Conservation (phyloP, 2,888 invertebrate species). For the Phorcus lineatus region DNA sequence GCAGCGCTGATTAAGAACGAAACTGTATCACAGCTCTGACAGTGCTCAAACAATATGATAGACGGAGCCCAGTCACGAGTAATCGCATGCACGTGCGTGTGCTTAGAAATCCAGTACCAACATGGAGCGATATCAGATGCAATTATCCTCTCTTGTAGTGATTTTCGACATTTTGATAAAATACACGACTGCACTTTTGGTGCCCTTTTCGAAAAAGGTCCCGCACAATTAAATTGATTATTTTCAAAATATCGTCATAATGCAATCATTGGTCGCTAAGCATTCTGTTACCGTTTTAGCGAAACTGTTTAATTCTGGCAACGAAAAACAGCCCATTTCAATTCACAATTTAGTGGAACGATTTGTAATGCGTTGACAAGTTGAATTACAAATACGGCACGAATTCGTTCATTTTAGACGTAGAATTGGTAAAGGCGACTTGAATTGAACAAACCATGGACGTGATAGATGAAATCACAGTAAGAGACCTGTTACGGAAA, state of each 20-base stretch:
- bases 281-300: not conserved
- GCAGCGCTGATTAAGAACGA: not conserved
- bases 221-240: not conserved
- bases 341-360: not conserved
- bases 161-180: conserved; percentile 13
- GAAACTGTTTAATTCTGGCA: not conserved
- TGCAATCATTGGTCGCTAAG: too few species aligned
- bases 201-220: not conserved
- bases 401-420: not conserved
- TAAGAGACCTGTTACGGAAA: not conserved
- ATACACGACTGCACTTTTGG: not conserved
- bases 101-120: not conserved
- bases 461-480: not conserved
- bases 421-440: not conserved
- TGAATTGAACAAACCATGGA: not conserved
- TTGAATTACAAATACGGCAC: not conserved
- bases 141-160: not conserved
- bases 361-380: not conserved
- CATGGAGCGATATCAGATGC: not conserved
- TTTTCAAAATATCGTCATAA: too few species aligned
- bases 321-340: not conserved
- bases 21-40: not conserved
- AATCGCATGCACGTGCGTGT: not conserved
- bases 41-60: too few species aligned
- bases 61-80: too few species aligned